Conservation (phyloP, 2,797 vertebrate species). For the Pangasius larnaudii region DNA sequence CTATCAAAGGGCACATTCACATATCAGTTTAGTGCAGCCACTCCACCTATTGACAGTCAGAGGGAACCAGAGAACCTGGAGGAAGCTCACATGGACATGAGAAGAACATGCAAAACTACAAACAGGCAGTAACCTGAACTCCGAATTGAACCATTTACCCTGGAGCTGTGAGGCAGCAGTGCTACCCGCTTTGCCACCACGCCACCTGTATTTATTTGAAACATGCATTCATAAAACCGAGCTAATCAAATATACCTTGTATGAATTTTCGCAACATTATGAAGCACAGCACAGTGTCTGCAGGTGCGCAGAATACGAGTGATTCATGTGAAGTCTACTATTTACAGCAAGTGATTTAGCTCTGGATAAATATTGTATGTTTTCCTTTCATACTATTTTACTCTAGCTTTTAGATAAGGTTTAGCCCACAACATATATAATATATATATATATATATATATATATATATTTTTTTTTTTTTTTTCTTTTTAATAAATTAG, state of each 20-base stretch:
- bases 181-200: neutral
- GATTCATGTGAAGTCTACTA: neutral
- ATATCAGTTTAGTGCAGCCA: too few species aligned
- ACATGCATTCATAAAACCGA: neutral
- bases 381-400: neutral
- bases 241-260: neutral
- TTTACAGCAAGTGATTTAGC: neutral
- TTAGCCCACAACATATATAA: neutral
- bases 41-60: neutral
- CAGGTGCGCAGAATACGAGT: neutral
- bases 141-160: neutral
- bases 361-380: neutral
- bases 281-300: neutral
- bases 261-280: neutral
- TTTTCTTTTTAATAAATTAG: neutral
- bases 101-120: neutral
- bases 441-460: too few species aligned
- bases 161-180: neutral
- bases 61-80: neutral
- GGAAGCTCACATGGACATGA: neutral
- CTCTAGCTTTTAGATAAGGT: neutral
- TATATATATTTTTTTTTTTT: too few species aligned
- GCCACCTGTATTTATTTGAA: neutral
- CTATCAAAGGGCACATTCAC: neutral
- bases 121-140: neutral